These are phyloP conservation scores for Propithecus coquereli DNA, from an alignment of 2,113 vertebrate species.

Conservation along the genomic window DNA sequence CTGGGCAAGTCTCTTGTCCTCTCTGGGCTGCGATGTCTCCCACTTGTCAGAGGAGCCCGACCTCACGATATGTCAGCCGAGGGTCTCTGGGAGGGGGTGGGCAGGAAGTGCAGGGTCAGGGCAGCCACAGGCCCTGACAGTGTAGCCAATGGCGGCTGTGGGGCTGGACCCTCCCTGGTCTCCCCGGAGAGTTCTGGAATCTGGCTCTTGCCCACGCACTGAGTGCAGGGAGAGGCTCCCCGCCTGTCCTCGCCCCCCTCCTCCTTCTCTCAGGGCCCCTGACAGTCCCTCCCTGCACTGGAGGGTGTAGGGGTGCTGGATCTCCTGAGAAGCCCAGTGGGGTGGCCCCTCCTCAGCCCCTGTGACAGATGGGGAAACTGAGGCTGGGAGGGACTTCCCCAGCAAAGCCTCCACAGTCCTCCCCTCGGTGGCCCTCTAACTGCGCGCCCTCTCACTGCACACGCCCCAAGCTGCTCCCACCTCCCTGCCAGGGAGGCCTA, in stretches of 20 bases:
- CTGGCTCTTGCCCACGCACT: background rate
- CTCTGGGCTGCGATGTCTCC: background rate
- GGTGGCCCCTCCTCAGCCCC: accelerated
- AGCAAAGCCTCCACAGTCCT: accelerated
- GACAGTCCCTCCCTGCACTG: background rate
- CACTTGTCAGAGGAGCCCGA: background rate
- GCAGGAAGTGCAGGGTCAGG: background rate
- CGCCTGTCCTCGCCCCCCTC: background rate
- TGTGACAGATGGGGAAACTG: background rate
- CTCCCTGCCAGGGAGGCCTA: background rate
- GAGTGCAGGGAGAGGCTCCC: background rate
- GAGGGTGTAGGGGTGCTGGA: too few relatives aligned
- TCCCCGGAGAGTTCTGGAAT: constrained; percentile 18
- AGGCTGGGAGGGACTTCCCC: background rate
- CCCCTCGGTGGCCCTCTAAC: background rate
- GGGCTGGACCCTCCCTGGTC: background rate
- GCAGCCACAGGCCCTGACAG: accelerated
- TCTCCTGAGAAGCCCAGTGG: background rate
- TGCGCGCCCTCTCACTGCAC: background rate
- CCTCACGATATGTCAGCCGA: accelerated
- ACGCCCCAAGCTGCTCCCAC: background rate
- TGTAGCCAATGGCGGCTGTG: background rate
- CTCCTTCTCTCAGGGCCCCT: background rate
- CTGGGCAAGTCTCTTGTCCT: background rate
- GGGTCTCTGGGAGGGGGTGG: background rate